These are phyloP conservation scores for Enteromius trimaculatus DNA, from an alignment of 2,797 vertebrate species.

Conservation along the genomic window DNA sequence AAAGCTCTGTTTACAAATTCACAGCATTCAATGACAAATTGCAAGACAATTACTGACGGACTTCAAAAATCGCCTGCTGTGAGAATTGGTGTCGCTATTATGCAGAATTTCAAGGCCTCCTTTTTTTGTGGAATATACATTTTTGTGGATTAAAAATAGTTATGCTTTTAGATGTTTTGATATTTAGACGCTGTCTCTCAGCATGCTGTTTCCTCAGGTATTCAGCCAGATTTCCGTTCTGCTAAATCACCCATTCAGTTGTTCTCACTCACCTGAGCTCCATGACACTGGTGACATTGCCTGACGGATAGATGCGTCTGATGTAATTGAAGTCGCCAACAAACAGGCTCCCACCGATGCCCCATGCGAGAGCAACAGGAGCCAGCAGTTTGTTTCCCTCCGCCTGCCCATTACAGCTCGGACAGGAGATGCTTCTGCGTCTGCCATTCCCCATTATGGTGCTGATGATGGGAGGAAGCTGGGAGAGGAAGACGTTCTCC, in stretches of 20 bases:
- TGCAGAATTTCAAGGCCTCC: neutral
- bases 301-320: constrained; percentile 92
- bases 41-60: constrained; percentile 13
- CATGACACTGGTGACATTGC: constrained; percentile 96
- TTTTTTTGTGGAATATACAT: neutral
- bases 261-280: constrained; percentile 88
- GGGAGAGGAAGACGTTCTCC: constrained; percentile 97
- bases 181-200: neutral
- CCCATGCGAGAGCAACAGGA: constrained; percentile 93
- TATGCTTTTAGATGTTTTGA: constrained; percentile 8
- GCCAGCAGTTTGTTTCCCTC: constrained; percentile 96
- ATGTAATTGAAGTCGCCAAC: constrained; percentile 99
- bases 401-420: constrained; percentile 96
- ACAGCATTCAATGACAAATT: constrained; percentile 16
- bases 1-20: constrained; percentile 15
- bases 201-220: neutral
- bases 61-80: constrained; percentile 29
- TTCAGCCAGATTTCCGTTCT: neutral
- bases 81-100: constrained; percentile 16
- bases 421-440: constrained; percentile 97
- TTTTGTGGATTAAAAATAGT: constrained; percentile 16
- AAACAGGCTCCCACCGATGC: constrained; percentile 93
- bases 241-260: neutral
- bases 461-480: constrained; percentile 92
- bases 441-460: constrained; percentile 98